Percentiles rank a stretch among this genome's conserved stretches.
Evolutionary conservation across 2,888 invertebrate species (phyloP).

Genomic region (Pollenia amentaria): DNA sequence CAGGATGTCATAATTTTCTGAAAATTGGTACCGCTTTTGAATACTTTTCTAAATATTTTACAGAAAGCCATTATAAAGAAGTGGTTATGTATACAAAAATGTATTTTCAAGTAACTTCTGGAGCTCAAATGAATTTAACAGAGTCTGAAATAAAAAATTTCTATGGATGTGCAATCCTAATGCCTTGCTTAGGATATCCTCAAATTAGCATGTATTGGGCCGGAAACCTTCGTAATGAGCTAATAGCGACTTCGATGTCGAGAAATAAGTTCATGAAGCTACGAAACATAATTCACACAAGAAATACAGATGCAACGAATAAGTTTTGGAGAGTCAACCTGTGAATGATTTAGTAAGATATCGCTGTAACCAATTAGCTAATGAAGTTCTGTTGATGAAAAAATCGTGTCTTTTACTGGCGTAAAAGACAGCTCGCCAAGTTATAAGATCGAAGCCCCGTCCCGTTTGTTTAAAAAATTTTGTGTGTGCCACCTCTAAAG

Average conservation of each 20-base stretch:
- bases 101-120: constrained; percentile 1
- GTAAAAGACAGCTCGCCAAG: constrained; percentile 47
- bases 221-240: constrained; percentile 7
- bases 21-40: no score
- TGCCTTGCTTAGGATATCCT: constrained; percentile 22
- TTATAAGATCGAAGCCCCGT: constrained; percentile 73
- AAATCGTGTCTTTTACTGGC: constrained; percentile 76
- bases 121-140: constrained; percentile 26
- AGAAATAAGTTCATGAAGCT: constrained; percentile 20
- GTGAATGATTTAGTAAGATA: constrained; percentile 64
- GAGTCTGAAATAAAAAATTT: constrained; percentile 32
- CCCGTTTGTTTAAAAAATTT: constrained; percentile 81
- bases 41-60: no score
- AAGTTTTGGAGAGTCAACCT: constrained; percentile 28
- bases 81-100: constrained; percentile 7
- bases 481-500: constrained; percentile 77
- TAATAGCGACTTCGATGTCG: constrained; percentile 12
- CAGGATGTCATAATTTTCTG: constrained; percentile 22
- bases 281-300: constrained; percentile 13
- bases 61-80: no score
- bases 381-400: constrained; percentile 72
- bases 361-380: constrained; percentile 67
- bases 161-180: constrained; percentile 22
- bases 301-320: constrained; percentile 7
- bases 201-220: constrained; percentile 28